A percentile compares a stretch with the other conserved stretches of the same genome.
Evolutionary conservation across 2,113 vertebrate species (phyloP).

Genomic region (Smithornis capensis): DNA sequence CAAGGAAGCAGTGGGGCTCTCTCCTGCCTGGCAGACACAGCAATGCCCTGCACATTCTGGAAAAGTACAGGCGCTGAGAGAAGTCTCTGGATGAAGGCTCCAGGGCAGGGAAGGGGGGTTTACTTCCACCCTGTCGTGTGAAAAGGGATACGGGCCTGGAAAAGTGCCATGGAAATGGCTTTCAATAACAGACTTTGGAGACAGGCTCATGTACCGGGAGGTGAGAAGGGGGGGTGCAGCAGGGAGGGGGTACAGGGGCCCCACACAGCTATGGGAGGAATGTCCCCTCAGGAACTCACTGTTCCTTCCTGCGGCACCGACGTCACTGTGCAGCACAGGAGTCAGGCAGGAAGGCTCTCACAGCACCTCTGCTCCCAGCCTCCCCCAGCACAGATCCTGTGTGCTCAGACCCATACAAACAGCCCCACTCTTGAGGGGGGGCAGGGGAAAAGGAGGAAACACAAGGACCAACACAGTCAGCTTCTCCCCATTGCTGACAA

Average conservation of each 20-base stretch:
- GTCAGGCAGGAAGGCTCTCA: neutral
- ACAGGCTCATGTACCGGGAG: neutral
- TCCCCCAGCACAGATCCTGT: neutral
- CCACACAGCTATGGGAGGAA: constrained; percentile 54
- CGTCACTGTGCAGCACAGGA: constrained; percentile 1
- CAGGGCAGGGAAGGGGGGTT: neutral
- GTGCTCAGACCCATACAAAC: neutral
- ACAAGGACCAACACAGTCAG: rapidly evolving
- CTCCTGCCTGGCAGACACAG: neutral
- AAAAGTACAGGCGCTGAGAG: constrained; percentile 39
- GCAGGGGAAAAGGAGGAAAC: rapidly evolving
- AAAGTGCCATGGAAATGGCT: constrained; percentile 10
- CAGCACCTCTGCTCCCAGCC: neutral
- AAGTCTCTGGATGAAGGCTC: constrained; percentile 9
- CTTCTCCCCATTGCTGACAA: neutral
- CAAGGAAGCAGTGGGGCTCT: neutral
- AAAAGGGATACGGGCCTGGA: constrained; percentile 35
- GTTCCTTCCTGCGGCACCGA: constrained; percentile 60
- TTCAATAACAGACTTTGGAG: constrained; percentile 39
- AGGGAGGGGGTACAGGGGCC: neutral
- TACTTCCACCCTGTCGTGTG: constrained; percentile 5
- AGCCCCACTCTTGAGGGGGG: neutral
- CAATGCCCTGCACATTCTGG: neutral
- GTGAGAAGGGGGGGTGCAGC: neutral
- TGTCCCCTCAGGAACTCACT: constrained; percentile 68